Evolutionary conservation across 1,140 invertebrate genomes (phyloP), one percentile per base, ranked within the genome.

Genomic region (Holotrichia oblita): DNA sequence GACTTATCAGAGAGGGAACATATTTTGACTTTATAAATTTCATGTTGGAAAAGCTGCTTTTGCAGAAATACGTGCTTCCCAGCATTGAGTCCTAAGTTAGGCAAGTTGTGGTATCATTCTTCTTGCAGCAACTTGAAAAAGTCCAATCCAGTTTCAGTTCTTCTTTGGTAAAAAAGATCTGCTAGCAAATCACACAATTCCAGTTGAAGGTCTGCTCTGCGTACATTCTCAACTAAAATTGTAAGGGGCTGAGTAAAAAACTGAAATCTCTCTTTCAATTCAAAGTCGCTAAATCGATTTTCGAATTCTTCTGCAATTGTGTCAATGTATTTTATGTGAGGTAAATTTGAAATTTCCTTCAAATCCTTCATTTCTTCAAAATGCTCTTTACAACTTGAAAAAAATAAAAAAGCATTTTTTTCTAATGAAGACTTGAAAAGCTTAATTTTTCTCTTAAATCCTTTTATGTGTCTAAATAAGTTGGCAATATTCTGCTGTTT

Each of bases 391-490:
- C 75, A 44, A 55, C 75, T 48, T 55, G 44, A 40, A 48, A 44
- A 74, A 74, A 74, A 74, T n/a, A 34, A 74, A 74, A 74, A 74
- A 74, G 3, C 73, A 41, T 74, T 74, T 22, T 76, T 44, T 76
- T 41, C n/a, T 76, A 76, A 41, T 48, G 42, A 22, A 17, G 34
- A 48, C 84, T 77, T 77, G 59, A 77, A 77, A 8, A 77, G 20
- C 40, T 77, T 77, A 24, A 69, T 17, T 77, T 77, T 77, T 69
- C 40, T 40, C 59, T 40, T 72, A 77, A 77, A 77, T 40, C 76
- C 59, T 69, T 77, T 72, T 3, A 61, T 14, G 40, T 77, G 17
- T 40, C 55, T 48, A 77, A 24, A 61, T 40, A 77, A 77, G 55
- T 61, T 72, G 34, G 40, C 27, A 17, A 77, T 77, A 41, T 34